phyloP scores from a whole-genome alignment of 2,113 vertebrate genomes.

The Mellivora capensis region DNA sequence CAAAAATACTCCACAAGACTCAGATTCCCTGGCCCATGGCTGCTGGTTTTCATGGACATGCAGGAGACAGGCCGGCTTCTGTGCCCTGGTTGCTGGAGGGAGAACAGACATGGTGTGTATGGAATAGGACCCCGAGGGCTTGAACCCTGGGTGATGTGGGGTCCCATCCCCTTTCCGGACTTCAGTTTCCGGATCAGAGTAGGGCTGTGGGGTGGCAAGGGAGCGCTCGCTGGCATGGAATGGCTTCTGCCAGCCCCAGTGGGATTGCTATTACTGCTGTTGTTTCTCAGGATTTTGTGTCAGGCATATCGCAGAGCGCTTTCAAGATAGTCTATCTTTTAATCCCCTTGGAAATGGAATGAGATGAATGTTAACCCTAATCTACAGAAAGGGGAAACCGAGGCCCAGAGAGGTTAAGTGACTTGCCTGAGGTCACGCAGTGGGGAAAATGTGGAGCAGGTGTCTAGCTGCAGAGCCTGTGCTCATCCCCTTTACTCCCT shows the following conservation, averaged over 20 bases:
- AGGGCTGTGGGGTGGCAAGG: background rate
- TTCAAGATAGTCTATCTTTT: background rate
- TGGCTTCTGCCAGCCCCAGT: fast-evolving
- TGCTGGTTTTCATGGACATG: background rate
- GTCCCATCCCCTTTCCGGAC: background rate
- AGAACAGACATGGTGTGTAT: background rate
- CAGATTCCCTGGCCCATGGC: fast-evolving
- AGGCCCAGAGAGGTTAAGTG: background rate
- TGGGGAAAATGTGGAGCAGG: too few species aligned
- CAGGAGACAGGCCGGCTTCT: background rate
- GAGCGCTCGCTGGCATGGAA: background rate
- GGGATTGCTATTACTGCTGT: background rate
- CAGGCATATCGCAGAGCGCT: background rate
- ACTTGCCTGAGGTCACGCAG: background rate
- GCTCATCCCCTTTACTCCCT: background rate
- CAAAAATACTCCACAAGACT: background rate
- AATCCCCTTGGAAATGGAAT: background rate
- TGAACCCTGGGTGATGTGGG: background rate
- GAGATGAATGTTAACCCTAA: background rate
- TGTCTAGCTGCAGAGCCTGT: background rate
- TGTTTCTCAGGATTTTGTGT: background rate
- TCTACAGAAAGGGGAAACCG: background rate
- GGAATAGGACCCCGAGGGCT: background rate
- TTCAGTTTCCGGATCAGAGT: background rate
- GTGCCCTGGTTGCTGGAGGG: background rate